Base-by-base conservation (phyloP, 1,140 invertebrate genomes). In the Helicoverpa zea region DNA sequence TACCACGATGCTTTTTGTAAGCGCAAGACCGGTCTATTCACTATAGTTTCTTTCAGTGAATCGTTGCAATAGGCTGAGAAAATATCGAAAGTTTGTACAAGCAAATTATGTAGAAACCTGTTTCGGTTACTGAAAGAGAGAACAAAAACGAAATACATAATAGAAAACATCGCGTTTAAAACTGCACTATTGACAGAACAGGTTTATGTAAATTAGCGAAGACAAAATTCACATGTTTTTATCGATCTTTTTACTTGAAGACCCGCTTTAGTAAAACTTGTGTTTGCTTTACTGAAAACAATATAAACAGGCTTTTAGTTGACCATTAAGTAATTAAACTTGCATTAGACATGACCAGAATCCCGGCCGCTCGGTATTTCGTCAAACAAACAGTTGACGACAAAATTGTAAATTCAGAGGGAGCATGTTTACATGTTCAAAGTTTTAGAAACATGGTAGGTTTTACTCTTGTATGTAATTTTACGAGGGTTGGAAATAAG, bases 181-280 rank as follows among this genome's bases (percentile, higher is more conserved):
- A 43, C 35, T 43, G 35, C 56, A 18, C 56, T 58, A 58, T 18
- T 58, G 56, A 58, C 56, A 54, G 5, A 54, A 54, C 13, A 9
- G 16, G 10, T 59, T 43, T 59, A 29, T 29, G 58, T 59, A 59
- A 59, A 29, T 59, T 2, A 59, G 18, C 2, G 29, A 12, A 29
- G 23, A 59, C 58, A 7, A 59, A 59, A 59, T 59, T 59, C 23
- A 59, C 56, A 58, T 23, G 56, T 59, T 59, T 59, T 23, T 29
- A 59, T 29, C 18, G 12, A 29, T 29, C 7, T 12, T 58, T 58
- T 10, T 56, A 5, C 52, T 54, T 23, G 16, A 7, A 58, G 16
- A 58, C 5, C 56, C 16, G 56, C 18, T 58, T 58, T n/a, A n/a
- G 0, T 54, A 5, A n/a, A n/a, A 54, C 52, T 54, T 54, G 5